Percentiles rank a stretch among this genome's conserved stretches.
Evolutionary conservation across 2,888 invertebrate genomes (phyloP).

Genomic region (Hylaea fasciaria): DNA sequence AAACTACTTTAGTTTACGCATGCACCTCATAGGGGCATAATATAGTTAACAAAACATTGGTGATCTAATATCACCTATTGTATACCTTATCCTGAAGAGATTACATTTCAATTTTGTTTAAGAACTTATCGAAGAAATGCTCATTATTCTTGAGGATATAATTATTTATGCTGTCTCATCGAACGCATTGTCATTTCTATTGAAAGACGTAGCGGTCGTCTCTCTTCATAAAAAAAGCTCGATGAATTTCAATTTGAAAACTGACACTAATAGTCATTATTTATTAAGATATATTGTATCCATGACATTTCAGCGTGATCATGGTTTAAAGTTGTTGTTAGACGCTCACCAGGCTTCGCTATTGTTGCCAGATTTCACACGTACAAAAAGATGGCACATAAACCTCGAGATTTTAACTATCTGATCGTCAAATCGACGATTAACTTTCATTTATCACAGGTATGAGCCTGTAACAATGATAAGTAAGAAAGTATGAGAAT

Average conservation of each 20-base stretch:
- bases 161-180: background rate
- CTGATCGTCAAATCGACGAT: slow-evolving; percentile 37
- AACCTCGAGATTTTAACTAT: slow-evolving; percentile 29
- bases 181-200: background rate
- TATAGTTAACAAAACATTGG: no score
- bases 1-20: no score
- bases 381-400: slow-evolving; percentile 33
- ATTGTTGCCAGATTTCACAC: slow-evolving; percentile 27
- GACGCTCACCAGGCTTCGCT: background rate
- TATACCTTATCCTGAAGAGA: no score
- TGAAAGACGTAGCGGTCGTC: background rate
- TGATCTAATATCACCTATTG: no score
- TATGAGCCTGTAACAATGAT: slow-evolving; percentile 37
- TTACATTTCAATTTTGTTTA: no score
- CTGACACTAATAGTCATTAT: slow-evolving; percentile 14
- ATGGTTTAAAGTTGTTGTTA: background rate
- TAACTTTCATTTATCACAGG: slow-evolving; percentile 44
- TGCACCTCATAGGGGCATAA: no score
- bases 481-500: slow-evolving; percentile 43
- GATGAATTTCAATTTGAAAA: background rate
- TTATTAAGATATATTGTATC: slow-evolving; percentile 9
- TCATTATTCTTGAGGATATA: no score
- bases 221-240: slow-evolving; percentile 1
- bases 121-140: no score
- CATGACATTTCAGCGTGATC: slow-evolving; percentile 8